phyloP scores from a whole-genome alignment of 2,888 invertebrate species.

The Aricia artaxerxes region DNA sequence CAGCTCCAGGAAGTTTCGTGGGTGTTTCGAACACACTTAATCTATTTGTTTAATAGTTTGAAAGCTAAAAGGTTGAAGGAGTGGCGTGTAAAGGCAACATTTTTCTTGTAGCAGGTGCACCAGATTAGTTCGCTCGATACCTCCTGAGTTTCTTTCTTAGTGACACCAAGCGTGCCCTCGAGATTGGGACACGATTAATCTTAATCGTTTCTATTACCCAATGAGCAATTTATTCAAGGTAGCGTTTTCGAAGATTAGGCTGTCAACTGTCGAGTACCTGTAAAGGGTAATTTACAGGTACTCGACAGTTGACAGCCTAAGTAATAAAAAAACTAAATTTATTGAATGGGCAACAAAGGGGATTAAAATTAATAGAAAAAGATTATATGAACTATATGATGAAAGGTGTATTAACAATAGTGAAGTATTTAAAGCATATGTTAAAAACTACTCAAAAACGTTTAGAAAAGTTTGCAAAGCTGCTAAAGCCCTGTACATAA shows the following conservation, averaged over 20 bases:
- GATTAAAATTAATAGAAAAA: no score
- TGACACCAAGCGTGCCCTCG: constrained; percentile 33
- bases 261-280: not conserved
- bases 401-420: no score
- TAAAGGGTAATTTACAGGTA: not conserved
- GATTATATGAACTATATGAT: no score
- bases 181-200: constrained; percentile 28
- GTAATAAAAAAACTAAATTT: no score
- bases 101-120: constrained; percentile 48
- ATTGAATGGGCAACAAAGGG: no score
- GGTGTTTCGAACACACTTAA: constrained; percentile 35
- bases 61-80: constrained; percentile 43
- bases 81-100: constrained; percentile 47
- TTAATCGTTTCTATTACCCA: not conserved
- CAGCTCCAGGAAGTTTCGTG: constrained; percentile 3
- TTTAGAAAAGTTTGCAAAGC: no score
- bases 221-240: not conserved
- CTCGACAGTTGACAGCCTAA: no score
- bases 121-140: constrained; percentile 56
- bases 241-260: not conserved
- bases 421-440: no score
- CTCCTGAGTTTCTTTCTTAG: constrained; percentile 46
- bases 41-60: constrained; percentile 42
- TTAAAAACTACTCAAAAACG: no score
- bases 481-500: no score